Evolutionary conservation across 2,888 invertebrate species (phyloP).

Genomic region (Melanotus villosus): DNA sequence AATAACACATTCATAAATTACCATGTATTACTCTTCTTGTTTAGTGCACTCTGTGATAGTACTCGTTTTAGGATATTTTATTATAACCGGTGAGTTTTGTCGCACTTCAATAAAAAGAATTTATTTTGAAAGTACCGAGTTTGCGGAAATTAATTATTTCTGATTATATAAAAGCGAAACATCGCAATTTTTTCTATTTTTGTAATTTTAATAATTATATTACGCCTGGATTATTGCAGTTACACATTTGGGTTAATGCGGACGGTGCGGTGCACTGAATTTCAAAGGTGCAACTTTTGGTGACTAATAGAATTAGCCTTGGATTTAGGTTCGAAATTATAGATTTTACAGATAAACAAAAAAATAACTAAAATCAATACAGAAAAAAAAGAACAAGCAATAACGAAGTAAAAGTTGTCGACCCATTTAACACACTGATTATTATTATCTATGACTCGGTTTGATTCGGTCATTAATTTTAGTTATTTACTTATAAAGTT

Average conservation of each 20-base stretch:
- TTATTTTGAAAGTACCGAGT: background rate
- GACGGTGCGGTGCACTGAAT: too few relatives aligned
- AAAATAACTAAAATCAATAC: background rate
- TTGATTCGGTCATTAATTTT: constrained; percentile 21
- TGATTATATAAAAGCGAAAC: constrained; percentile 13
- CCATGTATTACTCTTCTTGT: constrained; percentile 52
- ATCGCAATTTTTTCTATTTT: background rate
- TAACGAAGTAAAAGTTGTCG: constrained; percentile 40
- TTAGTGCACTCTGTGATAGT: constrained; percentile 61
- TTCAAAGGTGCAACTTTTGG: too few relatives aligned
- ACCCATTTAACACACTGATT: constrained; percentile 14
- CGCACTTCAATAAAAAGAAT: background rate
- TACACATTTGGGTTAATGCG: too few relatives aligned
- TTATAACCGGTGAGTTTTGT: constrained; percentile 61
- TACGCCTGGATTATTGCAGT: too few relatives aligned
- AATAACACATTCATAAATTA: constrained; percentile 34
- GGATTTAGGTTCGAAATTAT: background rate
- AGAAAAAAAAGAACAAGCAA: background rate
- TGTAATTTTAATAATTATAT: background rate
- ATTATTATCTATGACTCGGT: background rate
- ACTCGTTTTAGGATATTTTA: constrained; percentile 64
- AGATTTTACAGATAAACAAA: background rate
- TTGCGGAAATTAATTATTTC: background rate
- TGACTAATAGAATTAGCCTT: too few relatives aligned
- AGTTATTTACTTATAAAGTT: background rate